These are phyloP conservation scores for Zosterops pallidus DNA, from an alignment of 2,113 vertebrate genomes.

Conservation along the genomic window DNA sequence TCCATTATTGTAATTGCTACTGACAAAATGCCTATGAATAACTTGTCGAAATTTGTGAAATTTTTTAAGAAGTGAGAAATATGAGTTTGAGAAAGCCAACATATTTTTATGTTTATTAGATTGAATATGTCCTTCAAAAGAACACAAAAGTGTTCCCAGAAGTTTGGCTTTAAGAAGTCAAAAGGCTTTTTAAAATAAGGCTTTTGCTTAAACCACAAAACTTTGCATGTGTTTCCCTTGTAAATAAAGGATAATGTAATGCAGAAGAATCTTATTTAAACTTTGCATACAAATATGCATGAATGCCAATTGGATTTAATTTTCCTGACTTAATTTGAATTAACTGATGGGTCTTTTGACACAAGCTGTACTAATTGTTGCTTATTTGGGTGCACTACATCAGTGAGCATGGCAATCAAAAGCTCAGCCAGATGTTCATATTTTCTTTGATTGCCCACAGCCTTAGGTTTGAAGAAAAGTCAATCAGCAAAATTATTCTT, in stretches of 20 bases:
- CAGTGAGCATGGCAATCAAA: constrained; percentile 64
- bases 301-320: constrained; percentile 70
- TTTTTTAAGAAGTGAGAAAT: background rate
- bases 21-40: background rate
- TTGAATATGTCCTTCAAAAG: background rate
- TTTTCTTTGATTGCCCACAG: constrained; percentile 71
- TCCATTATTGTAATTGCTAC: background rate
- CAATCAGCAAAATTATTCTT: constrained; percentile 68
- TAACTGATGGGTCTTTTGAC: constrained; percentile 73
- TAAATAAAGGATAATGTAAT: constrained; percentile 59
- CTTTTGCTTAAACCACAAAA: constrained; percentile 27
- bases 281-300: constrained; percentile 44
- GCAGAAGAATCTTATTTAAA: constrained; percentile 64
- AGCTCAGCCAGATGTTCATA: constrained; percentile 69
- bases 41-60: background rate
- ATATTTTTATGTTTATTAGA: background rate
- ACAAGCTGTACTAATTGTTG: constrained; percentile 71
- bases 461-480: constrained; percentile 47
- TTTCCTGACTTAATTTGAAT: constrained; percentile 78
- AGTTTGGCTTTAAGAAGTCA: background rate
- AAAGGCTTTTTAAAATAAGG: background rate
- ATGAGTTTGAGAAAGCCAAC: background rate
- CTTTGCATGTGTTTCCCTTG: constrained; percentile 27
- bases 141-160: background rate
- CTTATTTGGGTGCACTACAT: constrained; percentile 71